Evolutionary conservation across 2,113 vertebrate genomes (phyloP), one percentile per base, ranked within the genome.

Genomic region (Chlamydotis undulata): DNA sequence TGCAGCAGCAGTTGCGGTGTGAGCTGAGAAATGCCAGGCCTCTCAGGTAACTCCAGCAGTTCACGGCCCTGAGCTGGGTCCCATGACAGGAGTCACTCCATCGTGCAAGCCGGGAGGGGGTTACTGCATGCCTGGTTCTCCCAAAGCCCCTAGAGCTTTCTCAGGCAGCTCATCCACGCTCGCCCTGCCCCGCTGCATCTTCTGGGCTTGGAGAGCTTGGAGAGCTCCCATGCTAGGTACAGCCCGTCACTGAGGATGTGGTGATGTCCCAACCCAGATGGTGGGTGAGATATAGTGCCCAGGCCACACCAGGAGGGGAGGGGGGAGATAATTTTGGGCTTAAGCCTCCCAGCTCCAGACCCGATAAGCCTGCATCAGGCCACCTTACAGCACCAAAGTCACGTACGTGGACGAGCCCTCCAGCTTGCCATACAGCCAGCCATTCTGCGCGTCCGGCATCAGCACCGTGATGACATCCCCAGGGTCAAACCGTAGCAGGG

Each of bases 401-500:
- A 98, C 97, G 49, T 97, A 99, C 99, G 95, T 95, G 82, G 99
- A 91, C 1, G 97, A 97, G 83, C 97, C 98, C 60, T 99, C 98
- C 49, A 98, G 93, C 9, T 97, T 98, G 73, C 99, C 99, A 0
- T 98, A 99, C 28, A 99, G 97, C 99, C 99, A 99, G 93, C 99
- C 99, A 1, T 99, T 99, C 90, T 97, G 98, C 1, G 99, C 97
- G 33, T 99, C 98, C 0, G 97, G 97, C 88, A 98, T 98, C 84
- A 99, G 93, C 93, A 99, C 97, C 0, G 65, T 96, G 94, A 99
- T 97, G 28, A 97, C 43, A 18, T 99, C 98, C 35, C 99, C 99
- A 0, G 60, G 95, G 31, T 92, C 89, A 64, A 99, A 99, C 52
- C 96, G 97, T 81, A 99, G 98, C 94, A 99, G 93, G 55, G 99